phyloP scores from a whole-genome alignment of 2,113 vertebrate genomes.

The Columba janthina region DNA sequence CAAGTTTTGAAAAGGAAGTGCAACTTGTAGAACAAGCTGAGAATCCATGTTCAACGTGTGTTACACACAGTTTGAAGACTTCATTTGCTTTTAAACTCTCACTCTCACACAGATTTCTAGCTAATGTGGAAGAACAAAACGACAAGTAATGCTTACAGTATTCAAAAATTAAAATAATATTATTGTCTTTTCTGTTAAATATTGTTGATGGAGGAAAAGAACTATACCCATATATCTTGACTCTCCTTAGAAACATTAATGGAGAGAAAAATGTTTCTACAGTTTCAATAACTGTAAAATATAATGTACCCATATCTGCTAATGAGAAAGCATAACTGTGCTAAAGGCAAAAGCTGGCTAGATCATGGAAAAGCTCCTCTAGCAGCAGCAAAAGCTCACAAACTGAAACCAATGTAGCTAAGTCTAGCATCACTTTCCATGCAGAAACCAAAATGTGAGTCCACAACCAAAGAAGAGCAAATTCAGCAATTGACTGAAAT shows the following conservation, averaged over 20 bases:
- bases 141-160: not conserved
- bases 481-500: not conserved
- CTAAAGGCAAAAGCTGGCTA: not conserved
- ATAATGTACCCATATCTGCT: not conserved
- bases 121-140: not conserved
- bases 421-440: not conserved
- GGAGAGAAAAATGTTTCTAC: not conserved
- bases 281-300: not conserved
- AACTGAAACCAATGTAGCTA: not conserved
- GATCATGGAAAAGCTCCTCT: not conserved
- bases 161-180: not conserved
- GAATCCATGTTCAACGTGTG: not conserved
- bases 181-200: not conserved
- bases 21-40: not conserved
- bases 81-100: not conserved
- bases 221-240: not conserved
- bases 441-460: not conserved
- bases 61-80: not conserved
- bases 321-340: not conserved
- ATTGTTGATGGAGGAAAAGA: not conserved
- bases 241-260: not conserved
- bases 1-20: not conserved
- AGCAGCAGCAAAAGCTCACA: not conserved
- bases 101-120: not conserved
- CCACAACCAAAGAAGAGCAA: not conserved